Conservation (phyloP, 2,888 invertebrate genomes). For the Aricia artaxerxes region DNA sequence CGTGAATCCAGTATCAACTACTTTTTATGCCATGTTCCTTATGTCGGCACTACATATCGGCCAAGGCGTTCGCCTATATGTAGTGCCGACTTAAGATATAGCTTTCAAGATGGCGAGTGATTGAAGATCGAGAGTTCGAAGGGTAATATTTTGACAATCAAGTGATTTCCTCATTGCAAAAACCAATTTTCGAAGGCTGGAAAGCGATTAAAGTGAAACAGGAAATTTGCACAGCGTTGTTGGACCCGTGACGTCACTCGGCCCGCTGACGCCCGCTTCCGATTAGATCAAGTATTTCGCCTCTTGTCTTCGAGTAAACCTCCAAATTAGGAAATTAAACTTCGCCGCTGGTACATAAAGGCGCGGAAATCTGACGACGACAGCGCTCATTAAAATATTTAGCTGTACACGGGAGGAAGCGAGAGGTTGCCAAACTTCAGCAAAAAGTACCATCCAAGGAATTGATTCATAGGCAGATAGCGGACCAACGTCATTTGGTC, state of each 20-base stretch:
- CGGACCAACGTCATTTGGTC: background rate
- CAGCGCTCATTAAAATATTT: background rate
- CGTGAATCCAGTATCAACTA: too few relatives aligned
- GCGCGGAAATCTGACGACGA: constrained; percentile 52
- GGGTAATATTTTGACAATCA: constrained; percentile 18
- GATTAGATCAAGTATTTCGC: constrained; percentile 70
- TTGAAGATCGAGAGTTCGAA: background rate
- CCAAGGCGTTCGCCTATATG: too few relatives aligned
- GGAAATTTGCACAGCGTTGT: constrained; percentile 72
- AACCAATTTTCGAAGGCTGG: constrained; percentile 61
- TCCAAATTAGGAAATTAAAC: constrained; percentile 78
- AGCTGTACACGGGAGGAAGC: background rate
- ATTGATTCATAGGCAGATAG: background rate
- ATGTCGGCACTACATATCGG: too few relatives aligned
- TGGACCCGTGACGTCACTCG: constrained; percentile 59
- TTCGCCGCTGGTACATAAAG: constrained; percentile 61
- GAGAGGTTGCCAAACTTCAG: background rate
- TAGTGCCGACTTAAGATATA: background rate
- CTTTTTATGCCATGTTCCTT: background rate
- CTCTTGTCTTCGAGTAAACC: constrained; percentile 67
- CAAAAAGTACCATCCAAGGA: background rate
- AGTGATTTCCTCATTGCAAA: constrained; percentile 41
- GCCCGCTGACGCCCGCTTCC: constrained; percentile 67
- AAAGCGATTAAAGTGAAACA: constrained; percentile 71
- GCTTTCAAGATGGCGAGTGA: background rate